Evolutionary conservation across 1,140 invertebrate genomes (phyloP), one percentile per base, ranked within the genome.

Genomic region (Aphelenchoides besseyi): DNA sequence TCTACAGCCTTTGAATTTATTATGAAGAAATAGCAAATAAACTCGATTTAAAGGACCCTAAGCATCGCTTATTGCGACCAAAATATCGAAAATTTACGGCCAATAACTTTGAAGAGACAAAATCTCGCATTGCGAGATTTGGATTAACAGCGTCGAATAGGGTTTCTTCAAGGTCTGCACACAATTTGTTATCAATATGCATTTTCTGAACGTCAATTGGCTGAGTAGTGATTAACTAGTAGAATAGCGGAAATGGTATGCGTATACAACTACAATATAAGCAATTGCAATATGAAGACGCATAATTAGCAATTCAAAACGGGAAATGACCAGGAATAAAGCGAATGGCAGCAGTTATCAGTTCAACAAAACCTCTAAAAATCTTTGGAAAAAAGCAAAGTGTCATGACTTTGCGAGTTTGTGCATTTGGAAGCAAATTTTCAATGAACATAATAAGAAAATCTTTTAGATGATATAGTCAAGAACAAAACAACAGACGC

Each of bases 111-210:
- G n/a, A n/a, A n/a, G n/a, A n/a, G n/a, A n/a, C n/a, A n/a, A n/a
- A n/a, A n/a, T n/a, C n/a, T n/a, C n/a, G n/a, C n/a, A n/a, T n/a
- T n/a, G n/a, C n/a, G n/a, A n/a, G n/a, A n/a, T n/a, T n/a, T n/a
- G n/a, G n/a, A n/a, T n/a, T n/a, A n/a, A n/a, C n/a, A n/a, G n/a
- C n/a, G n/a, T n/a, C n/a, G n/a, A n/a, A n/a, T n/a, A n/a, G n/a
- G n/a, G n/a, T n/a, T n/a, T n/a, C n/a, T n/a, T n/a, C n/a, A n/a
- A n/a, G n/a, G n/a, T n/a, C n/a, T n/a, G n/a, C n/a, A n/a, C n/a
- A n/a, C n/a, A n/a, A n/a, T n/a, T n/a, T n/a, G n/a, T n/a, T n/a
- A 48, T 23, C 41, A 48, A 48, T 48, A 48, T 48, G 41, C 41
- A 48, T 48, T 12, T 48, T 48, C 41, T 16, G 41, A 23, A 48